phyloP scores from a whole-genome alignment of 2,113 vertebrate genomes.

The Nothocercus julius region DNA sequence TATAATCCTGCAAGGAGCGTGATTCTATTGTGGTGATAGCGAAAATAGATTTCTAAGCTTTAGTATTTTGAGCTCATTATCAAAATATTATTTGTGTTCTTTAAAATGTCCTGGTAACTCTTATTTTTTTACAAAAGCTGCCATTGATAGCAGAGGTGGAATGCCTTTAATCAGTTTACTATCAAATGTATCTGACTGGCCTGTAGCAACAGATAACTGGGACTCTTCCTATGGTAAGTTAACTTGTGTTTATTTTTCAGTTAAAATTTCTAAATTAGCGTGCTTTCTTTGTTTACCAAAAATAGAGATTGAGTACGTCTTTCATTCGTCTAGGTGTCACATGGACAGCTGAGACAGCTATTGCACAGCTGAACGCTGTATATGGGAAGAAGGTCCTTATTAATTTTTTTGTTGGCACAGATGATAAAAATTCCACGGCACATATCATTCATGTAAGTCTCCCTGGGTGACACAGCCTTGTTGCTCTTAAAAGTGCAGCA shows the following conservation, averaged over 20 bases:
- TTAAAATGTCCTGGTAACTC: not conserved
- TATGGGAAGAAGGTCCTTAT: constrained; percentile 90
- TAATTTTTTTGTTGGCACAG: constrained; percentile 90
- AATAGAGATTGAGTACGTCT: not conserved
- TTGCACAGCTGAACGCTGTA: constrained; percentile 87
- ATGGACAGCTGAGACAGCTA: constrained; percentile 87
- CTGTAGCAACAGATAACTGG: constrained; percentile 87
- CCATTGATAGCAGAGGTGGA: constrained; percentile 87
- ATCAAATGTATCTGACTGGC: constrained; percentile 87
- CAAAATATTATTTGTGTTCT: not conserved
- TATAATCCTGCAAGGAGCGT: not conserved
- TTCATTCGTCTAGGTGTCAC: constrained; percentile 74
- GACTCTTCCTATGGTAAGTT: constrained; percentile 80
- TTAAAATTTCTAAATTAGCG: not conserved
- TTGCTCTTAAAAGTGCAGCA: not conserved
- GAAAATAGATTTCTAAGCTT: not conserved
- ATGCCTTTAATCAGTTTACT: constrained; percentile 84
- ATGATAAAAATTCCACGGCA: constrained; percentile 89
- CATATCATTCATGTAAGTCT: constrained; percentile 94
- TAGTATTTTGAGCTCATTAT: not conserved
- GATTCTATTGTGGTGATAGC: not conserved
- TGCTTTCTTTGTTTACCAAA: not conserved
- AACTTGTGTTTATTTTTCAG: not conserved
- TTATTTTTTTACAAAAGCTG: constrained; percentile 76
- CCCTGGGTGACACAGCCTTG: not conserved